Conservation (phyloP, 2,888 invertebrate species). For the Mamestra brassicae region DNA sequence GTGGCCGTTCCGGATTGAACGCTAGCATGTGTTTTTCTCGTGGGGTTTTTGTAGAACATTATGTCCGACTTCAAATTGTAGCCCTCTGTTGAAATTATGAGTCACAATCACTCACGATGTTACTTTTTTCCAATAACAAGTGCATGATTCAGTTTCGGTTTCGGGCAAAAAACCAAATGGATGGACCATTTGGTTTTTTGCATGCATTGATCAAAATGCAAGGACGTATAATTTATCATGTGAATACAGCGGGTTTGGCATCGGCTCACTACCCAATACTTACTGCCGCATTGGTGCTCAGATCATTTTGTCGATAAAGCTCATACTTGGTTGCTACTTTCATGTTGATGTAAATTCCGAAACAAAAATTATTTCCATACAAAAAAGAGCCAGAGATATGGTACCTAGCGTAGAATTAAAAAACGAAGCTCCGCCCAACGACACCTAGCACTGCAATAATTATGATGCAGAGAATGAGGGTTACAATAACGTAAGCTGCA, state of each 20-base stretch:
- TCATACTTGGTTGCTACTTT: constrained; percentile 4
- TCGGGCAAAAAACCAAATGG: no score
- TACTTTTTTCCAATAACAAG: constrained; percentile 37
- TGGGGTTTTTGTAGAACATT: constrained; percentile 30
- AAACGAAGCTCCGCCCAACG: background rate
- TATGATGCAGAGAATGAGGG: no score
- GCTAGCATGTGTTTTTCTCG: constrained; percentile 32
- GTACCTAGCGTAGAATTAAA: background rate
- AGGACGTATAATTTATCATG: constrained; percentile 65
- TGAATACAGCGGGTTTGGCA: constrained; percentile 43
- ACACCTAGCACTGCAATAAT: background rate
- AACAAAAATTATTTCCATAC: background rate
- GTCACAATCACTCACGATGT: constrained; percentile 34
- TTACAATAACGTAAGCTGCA: background rate
- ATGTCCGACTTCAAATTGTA: constrained; percentile 17
- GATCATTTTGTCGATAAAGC: constrained; percentile 16
- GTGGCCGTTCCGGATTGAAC: constrained; percentile 30
- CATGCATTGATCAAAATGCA: constrained; percentile 68
- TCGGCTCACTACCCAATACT: constrained; percentile 17
- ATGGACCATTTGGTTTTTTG: constrained; percentile 68
- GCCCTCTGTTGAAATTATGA: constrained; percentile 39
- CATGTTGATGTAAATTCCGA: background rate
- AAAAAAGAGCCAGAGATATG: background rate
- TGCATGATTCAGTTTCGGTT: constrained; percentile 74
- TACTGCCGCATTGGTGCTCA: constrained; percentile 21